Evolutionary conservation across 2,888 invertebrate genomes (phyloP), one percentile per base, ranked within the genome.

Genomic region (Phengaris arion): DNA sequence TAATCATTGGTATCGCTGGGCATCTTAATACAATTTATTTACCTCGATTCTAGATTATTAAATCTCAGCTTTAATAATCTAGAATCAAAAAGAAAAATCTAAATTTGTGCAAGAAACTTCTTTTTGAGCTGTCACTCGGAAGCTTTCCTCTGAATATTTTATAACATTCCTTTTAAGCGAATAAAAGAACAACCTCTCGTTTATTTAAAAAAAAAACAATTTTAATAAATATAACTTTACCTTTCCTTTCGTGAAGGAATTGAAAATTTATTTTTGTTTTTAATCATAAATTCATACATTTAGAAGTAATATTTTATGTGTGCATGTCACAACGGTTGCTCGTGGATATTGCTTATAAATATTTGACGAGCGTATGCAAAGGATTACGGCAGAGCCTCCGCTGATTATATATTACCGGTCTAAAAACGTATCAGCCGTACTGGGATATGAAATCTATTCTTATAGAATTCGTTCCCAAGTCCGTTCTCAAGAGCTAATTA

Each of bases 321-420:
- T 64, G 12, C 48, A 13, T 64, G 12, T 64, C 35, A 64, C 35
- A 64, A 13, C 6, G 45, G 35, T 35, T 35, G 12, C 35, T 22
- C 10, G 22, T 35, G 35, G 64, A 64, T 64, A 64, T 64, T 64
- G 64, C 64, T 64, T 64, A 64, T 64, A 64, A 64, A 64, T 64
- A 64, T 64, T 5, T 45, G 12, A 64, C 13, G 35, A 64, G 64
- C 64, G 35, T 45, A 64, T 35, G 64, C 64, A 35, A 64, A 45
- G 35, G 35, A 64, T 35, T 12, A 64, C 6, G 22, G 6, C 35
- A 55, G 55, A 59, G 48, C 35, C 35, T 4, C 12, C 2, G 64
- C 35, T 64, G 64, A 64, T 64, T 64, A 64, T 13, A 64, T 13
- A 64, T 64, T 64, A 64, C 45, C 64, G 35, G 52, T 9, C 12